Evolutionary conservation across 1,140 invertebrate genomes (phyloP).

Genomic region (Atta cephalotes): DNA sequence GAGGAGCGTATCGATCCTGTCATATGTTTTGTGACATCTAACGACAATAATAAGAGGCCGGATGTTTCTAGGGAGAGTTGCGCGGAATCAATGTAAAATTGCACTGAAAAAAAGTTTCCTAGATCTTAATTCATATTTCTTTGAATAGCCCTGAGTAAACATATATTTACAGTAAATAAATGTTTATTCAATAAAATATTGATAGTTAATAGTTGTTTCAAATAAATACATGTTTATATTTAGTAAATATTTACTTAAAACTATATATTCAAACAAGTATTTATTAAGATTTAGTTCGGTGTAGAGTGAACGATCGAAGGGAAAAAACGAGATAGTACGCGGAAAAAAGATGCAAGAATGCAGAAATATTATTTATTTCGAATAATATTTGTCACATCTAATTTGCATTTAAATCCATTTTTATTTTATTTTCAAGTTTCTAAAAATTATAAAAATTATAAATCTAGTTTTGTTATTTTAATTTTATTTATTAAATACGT

Average conservation of each 20-base stretch:
- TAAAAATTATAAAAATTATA: neutral
- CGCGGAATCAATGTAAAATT: neutral
- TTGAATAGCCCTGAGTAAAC: too few relatives aligned
- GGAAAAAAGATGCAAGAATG: neutral
- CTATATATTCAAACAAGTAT: too few relatives aligned
- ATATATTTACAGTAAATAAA: too few relatives aligned
- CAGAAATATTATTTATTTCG: neutral
- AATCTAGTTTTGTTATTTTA: neutral
- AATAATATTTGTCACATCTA: neutral
- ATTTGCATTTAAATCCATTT: neutral
- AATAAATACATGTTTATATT: too few relatives aligned
- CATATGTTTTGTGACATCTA: slow-evolving; percentile 31
- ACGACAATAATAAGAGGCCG: slow-evolving; percentile 1
- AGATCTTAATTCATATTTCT: too few relatives aligned
- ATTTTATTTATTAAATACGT: neutral
- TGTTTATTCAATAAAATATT: too few relatives aligned
- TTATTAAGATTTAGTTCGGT: too few relatives aligned
- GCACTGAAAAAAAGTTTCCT: too few relatives aligned
- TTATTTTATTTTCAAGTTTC: neutral
- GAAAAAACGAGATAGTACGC: neutral
- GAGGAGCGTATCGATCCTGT: slow-evolving; percentile 40
- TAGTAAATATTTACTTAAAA: too few relatives aligned
- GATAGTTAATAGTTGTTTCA: too few relatives aligned
- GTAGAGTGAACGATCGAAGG: neutral
- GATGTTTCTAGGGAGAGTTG: neutral